Conservation (phyloP, 2,797 vertebrate species). For the Jordanella pulchra region DNA sequence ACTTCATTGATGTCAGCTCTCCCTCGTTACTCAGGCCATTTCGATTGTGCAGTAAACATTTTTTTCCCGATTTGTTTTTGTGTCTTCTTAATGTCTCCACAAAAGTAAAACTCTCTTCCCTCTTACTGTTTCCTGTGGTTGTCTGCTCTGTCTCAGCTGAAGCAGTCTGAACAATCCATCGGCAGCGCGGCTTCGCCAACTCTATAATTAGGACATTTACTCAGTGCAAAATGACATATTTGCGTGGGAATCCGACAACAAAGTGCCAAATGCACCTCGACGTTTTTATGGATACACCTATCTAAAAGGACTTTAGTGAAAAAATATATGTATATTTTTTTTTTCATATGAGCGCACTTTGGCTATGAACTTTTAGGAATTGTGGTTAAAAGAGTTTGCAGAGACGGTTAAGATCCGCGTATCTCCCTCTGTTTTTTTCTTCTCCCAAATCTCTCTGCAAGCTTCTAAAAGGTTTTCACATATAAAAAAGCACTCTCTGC, state of each 20-base stretch:
- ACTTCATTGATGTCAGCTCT: not conserved
- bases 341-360: not conserved
- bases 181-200: constrained; percentile 55
- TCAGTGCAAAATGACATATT: constrained; percentile 50
- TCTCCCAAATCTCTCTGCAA: constrained; percentile 32
- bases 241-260: constrained; percentile 57
- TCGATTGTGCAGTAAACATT: not conserved
- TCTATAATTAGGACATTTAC: constrained; percentile 68
- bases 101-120: constrained; percentile 29
- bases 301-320: constrained; percentile 25
- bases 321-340: not conserved
- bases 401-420: constrained; percentile 10
- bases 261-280: constrained; percentile 44
- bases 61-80: not conserved
- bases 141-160: constrained; percentile 52
- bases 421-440: constrained; percentile 19
- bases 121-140: constrained; percentile 51
- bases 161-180: constrained; percentile 60
- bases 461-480: constrained; percentile 57
- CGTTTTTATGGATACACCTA: constrained; percentile 56
- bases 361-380: not conserved
- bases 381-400: not conserved
- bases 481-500: constrained; percentile 40
- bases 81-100: constrained; percentile 1
- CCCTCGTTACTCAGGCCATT: not conserved